Evolutionary conservation across 2,888 invertebrate genomes (phyloP).

Genomic region (Drosophila rubida): DNA sequence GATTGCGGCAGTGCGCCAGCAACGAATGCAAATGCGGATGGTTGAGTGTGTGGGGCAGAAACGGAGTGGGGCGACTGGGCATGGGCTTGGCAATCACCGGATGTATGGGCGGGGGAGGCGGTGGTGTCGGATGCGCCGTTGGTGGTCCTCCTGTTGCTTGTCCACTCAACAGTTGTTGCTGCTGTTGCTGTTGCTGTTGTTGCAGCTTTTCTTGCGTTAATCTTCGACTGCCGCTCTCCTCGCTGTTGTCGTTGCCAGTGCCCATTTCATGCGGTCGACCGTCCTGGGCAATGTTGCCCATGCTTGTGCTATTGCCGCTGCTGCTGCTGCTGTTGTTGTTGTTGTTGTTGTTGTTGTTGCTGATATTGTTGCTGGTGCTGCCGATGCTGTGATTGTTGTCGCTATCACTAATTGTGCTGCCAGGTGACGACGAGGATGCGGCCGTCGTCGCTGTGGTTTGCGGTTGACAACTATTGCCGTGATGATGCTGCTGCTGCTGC

Average conservation of each 20-base stretch:
- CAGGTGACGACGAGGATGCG: conserved; percentile 85
- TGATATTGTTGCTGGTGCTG: conserved; percentile 68
- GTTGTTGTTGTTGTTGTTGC: conserved; percentile 83
- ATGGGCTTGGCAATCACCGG: conserved; percentile 92
- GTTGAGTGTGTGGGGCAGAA: conserved; percentile 89
- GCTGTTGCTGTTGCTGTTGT: conserved; percentile 55
- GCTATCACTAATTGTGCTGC: conserved; percentile 85
- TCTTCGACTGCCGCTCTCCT: conserved; percentile 83
- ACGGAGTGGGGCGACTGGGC: conserved; percentile 89
- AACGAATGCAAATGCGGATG: conserved; percentile 93
- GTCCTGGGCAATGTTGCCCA: conserved; percentile 55
- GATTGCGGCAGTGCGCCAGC: conserved; percentile 92
- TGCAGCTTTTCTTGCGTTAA: conserved; percentile 80
- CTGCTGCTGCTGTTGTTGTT: conserved; percentile 82
- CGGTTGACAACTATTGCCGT: conserved; percentile 85
- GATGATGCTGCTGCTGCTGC: conserved; percentile 70
- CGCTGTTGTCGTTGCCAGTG: conserved; percentile 47
- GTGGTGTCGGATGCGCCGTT: conserved; percentile 70
- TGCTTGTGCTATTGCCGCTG: conserved; percentile 58
- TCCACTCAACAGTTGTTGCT: conserved; percentile 57
- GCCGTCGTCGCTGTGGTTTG: conserved; percentile 82
- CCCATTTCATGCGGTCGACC: conserved; percentile 79
- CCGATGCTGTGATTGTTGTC: conserved; percentile 83
- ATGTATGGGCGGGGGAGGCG: conserved; percentile 61
- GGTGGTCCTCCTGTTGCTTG: conserved; percentile 52